A percentile compares a stretch with the other conserved stretches of the same genome.
These are phyloP conservation scores for Calypte anna DNA, from an alignment of 2,113 vertebrate genomes.

Conservation along the genomic window DNA sequence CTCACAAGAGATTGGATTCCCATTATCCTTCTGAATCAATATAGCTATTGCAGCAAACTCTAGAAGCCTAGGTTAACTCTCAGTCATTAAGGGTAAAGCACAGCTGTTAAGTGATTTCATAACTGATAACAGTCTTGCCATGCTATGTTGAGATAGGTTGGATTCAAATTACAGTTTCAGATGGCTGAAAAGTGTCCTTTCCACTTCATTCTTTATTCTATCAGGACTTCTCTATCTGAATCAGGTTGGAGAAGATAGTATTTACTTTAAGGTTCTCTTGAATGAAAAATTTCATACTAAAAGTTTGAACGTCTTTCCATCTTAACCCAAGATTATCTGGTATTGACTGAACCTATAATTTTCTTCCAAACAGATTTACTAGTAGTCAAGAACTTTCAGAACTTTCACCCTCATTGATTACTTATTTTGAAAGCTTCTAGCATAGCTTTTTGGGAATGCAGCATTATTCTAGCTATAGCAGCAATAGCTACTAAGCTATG, in stretches of 20 bases:
- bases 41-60: background rate
- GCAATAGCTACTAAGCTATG: background rate
- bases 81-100: slow-evolving; percentile 6
- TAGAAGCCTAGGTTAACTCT: background rate
- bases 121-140: background rate
- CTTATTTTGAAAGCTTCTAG: background rate
- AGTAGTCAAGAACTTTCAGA: background rate
- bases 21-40: slow-evolving; percentile 47
- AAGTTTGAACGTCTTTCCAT: background rate
- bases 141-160: background rate
- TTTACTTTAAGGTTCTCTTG: background rate
- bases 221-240: background rate
- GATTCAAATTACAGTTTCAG: background rate
- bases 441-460: background rate
- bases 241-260: background rate
- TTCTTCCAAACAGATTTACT: background rate
- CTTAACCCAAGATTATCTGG: background rate
- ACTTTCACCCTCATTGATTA: background rate
- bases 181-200: background rate
- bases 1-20: background rate
- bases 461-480: background rate
- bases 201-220: background rate
- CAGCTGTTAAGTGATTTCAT: slow-evolving; percentile 29
- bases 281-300: background rate
- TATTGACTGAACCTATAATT: background rate